Evolutionary conservation across 64 coral and sea anemone species (phyloP).

Genomic region (Montipora efflorescens): DNA sequence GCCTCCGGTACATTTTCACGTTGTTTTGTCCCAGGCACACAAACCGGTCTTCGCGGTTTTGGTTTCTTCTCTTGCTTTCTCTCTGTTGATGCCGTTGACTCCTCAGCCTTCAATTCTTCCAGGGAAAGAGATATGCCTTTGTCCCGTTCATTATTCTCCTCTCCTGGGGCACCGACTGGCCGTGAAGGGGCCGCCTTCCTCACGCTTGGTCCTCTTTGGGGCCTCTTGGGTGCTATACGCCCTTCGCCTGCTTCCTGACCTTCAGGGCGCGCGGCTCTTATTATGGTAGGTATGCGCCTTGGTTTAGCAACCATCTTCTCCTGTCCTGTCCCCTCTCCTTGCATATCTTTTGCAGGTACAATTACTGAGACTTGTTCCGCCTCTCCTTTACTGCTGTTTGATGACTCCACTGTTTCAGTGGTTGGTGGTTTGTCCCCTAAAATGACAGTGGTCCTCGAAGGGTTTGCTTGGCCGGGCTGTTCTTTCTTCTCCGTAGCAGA

Average conservation of each 20-base stretch:
- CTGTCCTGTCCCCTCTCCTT: conserved; percentile 1
- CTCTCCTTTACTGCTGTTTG: too few relatives aligned
- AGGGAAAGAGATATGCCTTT: background rate
- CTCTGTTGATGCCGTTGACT: background rate
- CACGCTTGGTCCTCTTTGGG: conserved; percentile 64
- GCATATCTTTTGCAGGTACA: background rate
- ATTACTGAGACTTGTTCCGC: background rate
- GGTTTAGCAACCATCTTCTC: conserved; percentile 11
- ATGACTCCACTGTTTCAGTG: background rate
- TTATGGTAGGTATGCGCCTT: conserved; percentile 57
- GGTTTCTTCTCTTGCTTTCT: conserved; percentile 14
- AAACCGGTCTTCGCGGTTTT: conserved; percentile 43
- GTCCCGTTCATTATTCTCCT: background rate
- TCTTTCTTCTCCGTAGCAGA: background rate
- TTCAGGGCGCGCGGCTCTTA: conserved; percentile 50
- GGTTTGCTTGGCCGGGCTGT: background rate
- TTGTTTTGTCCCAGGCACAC: conserved; percentile 36
- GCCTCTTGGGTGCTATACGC: conserved; percentile 38
- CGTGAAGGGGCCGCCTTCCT: conserved; percentile 4
- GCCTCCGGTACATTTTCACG: background rate
- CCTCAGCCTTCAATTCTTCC: background rate
- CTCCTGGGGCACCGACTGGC: background rate
- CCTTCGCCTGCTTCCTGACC: background rate
- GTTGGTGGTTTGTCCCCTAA: background rate
- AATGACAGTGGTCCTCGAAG: background rate